A percentile compares a stretch with the other conserved stretches of the same genome.
phyloP scores from a whole-genome alignment of 2,113 vertebrate species.

The Chitala chitala region DNA sequence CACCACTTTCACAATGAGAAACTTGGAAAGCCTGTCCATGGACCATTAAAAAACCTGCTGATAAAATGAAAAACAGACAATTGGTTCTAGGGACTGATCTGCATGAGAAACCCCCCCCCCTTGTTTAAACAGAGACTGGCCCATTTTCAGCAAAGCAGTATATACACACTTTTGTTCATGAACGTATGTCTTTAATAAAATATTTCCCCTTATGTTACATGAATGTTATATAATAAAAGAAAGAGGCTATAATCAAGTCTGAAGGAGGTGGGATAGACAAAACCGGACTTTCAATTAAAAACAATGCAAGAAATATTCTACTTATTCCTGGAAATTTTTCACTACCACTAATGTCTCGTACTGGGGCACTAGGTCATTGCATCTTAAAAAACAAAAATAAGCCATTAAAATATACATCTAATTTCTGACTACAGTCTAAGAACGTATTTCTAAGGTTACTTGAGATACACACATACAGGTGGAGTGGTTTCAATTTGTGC shows the following conservation, averaged over 20 bases:
- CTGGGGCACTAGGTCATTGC: neutral
- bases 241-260: too few relatives aligned
- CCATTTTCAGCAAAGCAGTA: neutral
- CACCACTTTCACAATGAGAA: neutral
- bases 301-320: neutral
- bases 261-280: neutral
- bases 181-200: neutral
- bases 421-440: neutral
- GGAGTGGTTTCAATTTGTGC: constrained; percentile 17
- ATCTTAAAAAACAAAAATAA: neutral
- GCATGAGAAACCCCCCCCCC: neutral
- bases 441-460: neutral
- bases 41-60: constrained; percentile 28
- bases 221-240: neutral
- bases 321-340: neutral
- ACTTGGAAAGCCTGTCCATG: neutral
- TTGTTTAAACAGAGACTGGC: neutral
- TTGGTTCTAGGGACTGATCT: neutral
- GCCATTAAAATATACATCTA: neutral
- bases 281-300: neutral
- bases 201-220: neutral
- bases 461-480: neutral
- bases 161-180: constrained; percentile 6
- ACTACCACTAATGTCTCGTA: neutral
- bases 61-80: constrained; percentile 7